Evolutionary conservation across 2,797 vertebrate species (phyloP), one percentile per base, ranked within the genome.

Genomic region (Malurus leucopterus): DNA sequence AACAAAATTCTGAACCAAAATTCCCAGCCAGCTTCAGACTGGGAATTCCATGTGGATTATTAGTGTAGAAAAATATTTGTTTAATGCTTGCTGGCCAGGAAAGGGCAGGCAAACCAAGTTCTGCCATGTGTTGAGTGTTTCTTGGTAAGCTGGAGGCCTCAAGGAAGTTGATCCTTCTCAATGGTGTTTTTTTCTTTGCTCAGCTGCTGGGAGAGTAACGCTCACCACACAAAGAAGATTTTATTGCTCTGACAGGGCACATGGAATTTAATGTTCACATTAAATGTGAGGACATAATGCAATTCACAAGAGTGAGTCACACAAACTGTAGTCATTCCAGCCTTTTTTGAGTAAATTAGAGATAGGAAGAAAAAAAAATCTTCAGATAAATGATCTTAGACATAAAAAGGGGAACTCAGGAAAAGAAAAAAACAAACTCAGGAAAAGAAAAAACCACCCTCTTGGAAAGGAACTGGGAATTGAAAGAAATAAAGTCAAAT

Each of bases 211-310:
- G 21, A 23, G 69, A 74, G 13, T 43, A 38, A 8, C 23, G 8
- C 40, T 72, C 59, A 75, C 86, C 84, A 63, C 21, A 78, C 18
- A 59, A 58, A 30, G 41, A 86, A 82, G 40, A 81, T 71, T 91
- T 77, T 54, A 49, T 51, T 84, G 55, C 51, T 93, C 7, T 54
- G 65, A 38, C 2, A 2, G 26, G 38, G 13, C n/a, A 69, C 18
- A 58, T 2, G 34, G 47, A 68, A 81, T 93, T 86, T 47, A 65
- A 57, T 43, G 27, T 58, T 80, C 67, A 36, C n/a, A 36, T 36
- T 36, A 36, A 36, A 36, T 36, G 36, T 17, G 65, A 74, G 30
- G 65, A 77, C 30, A 49, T 86, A 59, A 54, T 34, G 51, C 26
- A 78, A 74, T 50, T 81, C 80, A 49, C 32, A 72, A 65, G 55